A percentile compares a stretch with the other conserved stretches of the same genome.
Conservation (phyloP, 1,140 invertebrate species). For the Pentalonia nigronervosa region DNA sequence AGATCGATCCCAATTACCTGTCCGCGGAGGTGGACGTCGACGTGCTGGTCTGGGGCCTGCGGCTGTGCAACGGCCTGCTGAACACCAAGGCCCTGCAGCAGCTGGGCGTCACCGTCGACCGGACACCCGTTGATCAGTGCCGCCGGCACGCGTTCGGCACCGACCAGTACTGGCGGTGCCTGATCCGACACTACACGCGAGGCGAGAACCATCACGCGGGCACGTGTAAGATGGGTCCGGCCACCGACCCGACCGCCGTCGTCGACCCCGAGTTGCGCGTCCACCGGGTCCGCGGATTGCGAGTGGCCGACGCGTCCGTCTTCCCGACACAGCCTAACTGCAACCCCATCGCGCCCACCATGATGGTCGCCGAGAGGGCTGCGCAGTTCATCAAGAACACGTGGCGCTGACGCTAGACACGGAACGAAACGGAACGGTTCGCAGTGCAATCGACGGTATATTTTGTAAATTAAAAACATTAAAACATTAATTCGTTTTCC, state of each 20-base stretch:
- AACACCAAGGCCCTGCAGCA: slow-evolving; percentile 61
- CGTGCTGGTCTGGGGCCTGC: slow-evolving; percentile 67
- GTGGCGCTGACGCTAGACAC: slow-evolving; percentile 28
- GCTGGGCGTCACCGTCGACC: slow-evolving; percentile 64
- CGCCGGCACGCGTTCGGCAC: slow-evolving; percentile 66
- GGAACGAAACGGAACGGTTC: too few species aligned
- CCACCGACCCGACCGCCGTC: slow-evolving; percentile 70
- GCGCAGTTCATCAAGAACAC: slow-evolving; percentile 74
- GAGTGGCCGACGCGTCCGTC: slow-evolving; percentile 81
- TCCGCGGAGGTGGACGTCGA: slow-evolving; percentile 73
- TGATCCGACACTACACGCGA: slow-evolving; percentile 63
- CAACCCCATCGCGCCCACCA: slow-evolving; percentile 79
- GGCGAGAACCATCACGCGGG: slow-evolving; percentile 42
- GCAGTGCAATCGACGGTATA: too few species aligned
- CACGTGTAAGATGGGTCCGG: slow-evolving; percentile 81
- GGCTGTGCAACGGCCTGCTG: slow-evolving; percentile 23
- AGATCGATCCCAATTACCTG: slow-evolving; percentile 84
- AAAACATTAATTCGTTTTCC: not conserved
- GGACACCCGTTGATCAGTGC: slow-evolving; percentile 70
- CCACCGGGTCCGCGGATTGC: slow-evolving; percentile 70
- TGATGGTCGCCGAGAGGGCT: slow-evolving; percentile 82
- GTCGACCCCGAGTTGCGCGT: slow-evolving; percentile 75
- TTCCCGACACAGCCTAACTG: slow-evolving; percentile 78
- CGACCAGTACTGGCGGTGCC: slow-evolving; percentile 78
- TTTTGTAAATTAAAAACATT: not conserved